A percentile compares a stretch with the other conserved stretches of the same genome.
These are phyloP conservation scores for Ceratoteleas bidentatus DNA, from an alignment of 1,140 invertebrate species.

Conservation along the genomic window DNA sequence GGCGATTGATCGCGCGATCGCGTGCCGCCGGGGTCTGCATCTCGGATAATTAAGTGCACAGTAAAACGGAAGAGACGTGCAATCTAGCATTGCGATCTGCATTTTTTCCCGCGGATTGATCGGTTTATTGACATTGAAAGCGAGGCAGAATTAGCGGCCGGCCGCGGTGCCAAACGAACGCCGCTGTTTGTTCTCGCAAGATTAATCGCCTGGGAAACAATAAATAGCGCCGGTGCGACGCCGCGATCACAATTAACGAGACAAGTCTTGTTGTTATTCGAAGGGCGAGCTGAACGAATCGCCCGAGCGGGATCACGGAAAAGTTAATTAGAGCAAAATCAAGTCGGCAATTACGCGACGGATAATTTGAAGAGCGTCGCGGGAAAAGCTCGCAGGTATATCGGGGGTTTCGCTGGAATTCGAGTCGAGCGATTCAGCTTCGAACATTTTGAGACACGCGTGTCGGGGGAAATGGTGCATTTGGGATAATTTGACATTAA, in stretches of 20 bases:
- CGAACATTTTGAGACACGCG: too few relatives aligned
- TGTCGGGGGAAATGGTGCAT: too few relatives aligned
- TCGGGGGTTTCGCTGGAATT: too few relatives aligned
- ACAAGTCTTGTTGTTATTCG: constrained; percentile 1
- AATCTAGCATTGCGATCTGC: constrained; percentile 37
- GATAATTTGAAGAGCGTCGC: constrained; percentile 8
- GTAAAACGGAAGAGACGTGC: constrained; percentile 65
- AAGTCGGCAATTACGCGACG: constrained; percentile 4
- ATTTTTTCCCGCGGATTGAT: constrained; percentile 8
- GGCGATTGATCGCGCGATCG: constrained; percentile 71
- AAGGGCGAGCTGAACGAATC: not conserved
- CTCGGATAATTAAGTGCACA: constrained; percentile 50
- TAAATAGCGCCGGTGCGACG: constrained; percentile 1
- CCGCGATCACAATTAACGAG: not conserved
- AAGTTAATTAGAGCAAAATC: constrained; percentile 6
- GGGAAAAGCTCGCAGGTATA: not conserved
- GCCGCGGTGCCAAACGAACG: not conserved
- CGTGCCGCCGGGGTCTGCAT: constrained; percentile 65
- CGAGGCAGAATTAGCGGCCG: not conserved
- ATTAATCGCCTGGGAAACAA: constrained; percentile 7
- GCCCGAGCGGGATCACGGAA: not conserved
- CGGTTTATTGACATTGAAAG: constrained; percentile 27
- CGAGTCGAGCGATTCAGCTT: too few relatives aligned
- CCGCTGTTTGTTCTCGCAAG: constrained; percentile 1
- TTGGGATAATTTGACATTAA: too few relatives aligned